A percentile compares a stretch with the other conserved stretches of the same genome.
These are phyloP conservation scores for Bombylius discolor DNA, from an alignment of 2,888 invertebrate genomes.

Conservation along the genomic window DNA sequence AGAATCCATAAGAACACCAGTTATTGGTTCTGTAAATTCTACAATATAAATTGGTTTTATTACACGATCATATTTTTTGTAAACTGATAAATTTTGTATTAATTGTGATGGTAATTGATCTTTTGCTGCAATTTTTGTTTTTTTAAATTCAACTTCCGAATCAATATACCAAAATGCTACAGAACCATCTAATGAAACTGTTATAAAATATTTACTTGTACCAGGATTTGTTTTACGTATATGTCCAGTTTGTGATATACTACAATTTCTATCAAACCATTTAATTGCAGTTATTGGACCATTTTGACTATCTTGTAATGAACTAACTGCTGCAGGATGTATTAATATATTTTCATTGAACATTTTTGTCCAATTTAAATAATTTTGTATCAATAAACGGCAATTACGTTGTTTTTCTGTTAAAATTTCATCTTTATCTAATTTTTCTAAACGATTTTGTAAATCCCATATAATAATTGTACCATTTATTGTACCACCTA, in stretches of 20 bases:
- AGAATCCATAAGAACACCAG: conserved; percentile 27
- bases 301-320: conserved; percentile 48
- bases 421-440: conserved; percentile 48
- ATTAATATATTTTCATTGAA: conserved; percentile 45
- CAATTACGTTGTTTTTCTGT: conserved; percentile 51
- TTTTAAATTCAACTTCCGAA: conserved; percentile 13
- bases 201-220: conserved; percentile 47
- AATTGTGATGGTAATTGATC: conserved; percentile 44
- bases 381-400: conserved; percentile 44
- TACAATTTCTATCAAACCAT: conserved; percentile 53
- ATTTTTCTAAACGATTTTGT: conserved; percentile 45
- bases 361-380: conserved; percentile 57
- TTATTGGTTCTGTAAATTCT: conserved; percentile 38
- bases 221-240: conserved; percentile 31
- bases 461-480: conserved; percentile 60
- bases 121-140: conserved; percentile 14
- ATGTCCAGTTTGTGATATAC: conserved; percentile 45
- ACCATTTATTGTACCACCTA: conserved; percentile 62
- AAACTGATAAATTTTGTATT: conserved; percentile 45
- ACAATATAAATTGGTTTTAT: conserved; percentile 49
- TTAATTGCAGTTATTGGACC: conserved; percentile 49
- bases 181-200: conserved; percentile 52
- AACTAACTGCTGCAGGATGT: conserved; percentile 47
- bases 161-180: conserved; percentile 60
- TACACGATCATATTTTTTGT: conserved; percentile 44